Conservation (phyloP, 1,140 invertebrate genomes). For the Oscheius sp. region DNA sequence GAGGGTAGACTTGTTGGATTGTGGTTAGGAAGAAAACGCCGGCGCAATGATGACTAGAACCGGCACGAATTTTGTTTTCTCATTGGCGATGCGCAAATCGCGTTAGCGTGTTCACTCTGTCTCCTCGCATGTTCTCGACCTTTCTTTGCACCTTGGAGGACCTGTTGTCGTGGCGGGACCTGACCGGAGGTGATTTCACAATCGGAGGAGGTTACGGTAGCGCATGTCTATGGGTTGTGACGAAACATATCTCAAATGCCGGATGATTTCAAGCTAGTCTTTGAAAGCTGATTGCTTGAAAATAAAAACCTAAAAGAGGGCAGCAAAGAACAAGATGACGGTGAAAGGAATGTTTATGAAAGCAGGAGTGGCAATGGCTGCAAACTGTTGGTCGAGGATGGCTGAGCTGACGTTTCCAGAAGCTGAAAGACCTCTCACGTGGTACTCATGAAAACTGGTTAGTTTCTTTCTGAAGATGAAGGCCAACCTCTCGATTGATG, state of each 20-base stretch:
- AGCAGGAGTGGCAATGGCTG: conserved; percentile 47
- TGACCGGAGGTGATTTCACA: too few species aligned
- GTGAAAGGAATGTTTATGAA: conserved; percentile 51
- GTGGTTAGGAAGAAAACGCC: neutral
- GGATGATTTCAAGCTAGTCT: conserved; percentile 50
- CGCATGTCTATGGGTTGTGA: too few species aligned
- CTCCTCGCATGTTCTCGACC: too few species aligned
- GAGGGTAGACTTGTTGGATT: neutral
- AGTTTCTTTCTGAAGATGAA: neutral
- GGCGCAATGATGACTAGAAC: conserved; percentile 3
- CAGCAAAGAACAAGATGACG: conserved; percentile 53
- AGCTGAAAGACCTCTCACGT: conserved; percentile 1
- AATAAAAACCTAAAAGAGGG: conserved; percentile 51
- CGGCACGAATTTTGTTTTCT: conserved; percentile 4
- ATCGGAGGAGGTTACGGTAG: too few species aligned
- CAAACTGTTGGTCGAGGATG: conserved; percentile 49
- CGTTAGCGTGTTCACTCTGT: too few species aligned
- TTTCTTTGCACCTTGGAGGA: too few species aligned
- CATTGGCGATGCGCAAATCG: neutral
- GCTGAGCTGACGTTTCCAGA: neutral
- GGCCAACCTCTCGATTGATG: conserved; percentile 48
- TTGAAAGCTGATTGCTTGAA: conserved; percentile 42
- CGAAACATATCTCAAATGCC: too few species aligned
- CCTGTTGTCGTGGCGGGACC: too few species aligned
- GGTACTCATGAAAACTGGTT: neutral